A percentile compares a stretch with the other conserved stretches of the same genome.
phyloP scores from a whole-genome alignment of 2,113 vertebrate genomes.

The Sorex araneus region DNA sequence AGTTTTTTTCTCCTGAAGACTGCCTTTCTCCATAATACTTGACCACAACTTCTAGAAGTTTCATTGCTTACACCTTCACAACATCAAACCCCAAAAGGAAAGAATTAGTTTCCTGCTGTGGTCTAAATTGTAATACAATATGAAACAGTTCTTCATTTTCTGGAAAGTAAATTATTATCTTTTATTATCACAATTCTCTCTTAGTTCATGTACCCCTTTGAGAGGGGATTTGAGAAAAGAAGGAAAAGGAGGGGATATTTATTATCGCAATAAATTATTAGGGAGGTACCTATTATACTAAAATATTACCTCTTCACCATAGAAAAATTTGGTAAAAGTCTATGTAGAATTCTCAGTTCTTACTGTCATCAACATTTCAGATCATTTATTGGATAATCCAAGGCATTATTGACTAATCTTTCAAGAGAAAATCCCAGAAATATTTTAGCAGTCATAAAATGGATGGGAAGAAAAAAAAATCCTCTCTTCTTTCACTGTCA shows the following conservation, averaged over 20 bases:
- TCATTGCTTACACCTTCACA: not conserved
- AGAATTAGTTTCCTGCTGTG: not conserved
- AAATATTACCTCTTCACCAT: not conserved
- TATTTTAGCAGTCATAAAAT: not conserved
- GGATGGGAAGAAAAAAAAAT: not conserved
- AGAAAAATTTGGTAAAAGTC: not conserved
- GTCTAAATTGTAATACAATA: too few species aligned
- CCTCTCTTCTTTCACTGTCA: not conserved
- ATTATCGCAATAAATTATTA: not conserved
- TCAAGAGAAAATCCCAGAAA: not conserved
- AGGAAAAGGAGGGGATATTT: not conserved
- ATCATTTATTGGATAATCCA: not conserved
- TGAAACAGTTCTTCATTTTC: too few species aligned
- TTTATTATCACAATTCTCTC: not conserved
- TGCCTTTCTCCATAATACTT: not conserved
- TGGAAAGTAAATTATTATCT: not conserved
- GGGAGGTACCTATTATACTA: not conserved
- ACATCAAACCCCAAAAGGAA: not conserved
- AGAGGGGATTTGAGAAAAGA: not conserved
- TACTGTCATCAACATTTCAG: not conserved
- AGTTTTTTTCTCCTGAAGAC: not conserved
- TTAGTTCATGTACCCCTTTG: not conserved
- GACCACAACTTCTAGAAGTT: not conserved
- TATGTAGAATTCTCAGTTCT: not conserved
- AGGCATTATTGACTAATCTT: not conserved